These are phyloP conservation scores for Scomber scombrus DNA, from an alignment of 2,113 vertebrate species.

Conservation along the genomic window DNA sequence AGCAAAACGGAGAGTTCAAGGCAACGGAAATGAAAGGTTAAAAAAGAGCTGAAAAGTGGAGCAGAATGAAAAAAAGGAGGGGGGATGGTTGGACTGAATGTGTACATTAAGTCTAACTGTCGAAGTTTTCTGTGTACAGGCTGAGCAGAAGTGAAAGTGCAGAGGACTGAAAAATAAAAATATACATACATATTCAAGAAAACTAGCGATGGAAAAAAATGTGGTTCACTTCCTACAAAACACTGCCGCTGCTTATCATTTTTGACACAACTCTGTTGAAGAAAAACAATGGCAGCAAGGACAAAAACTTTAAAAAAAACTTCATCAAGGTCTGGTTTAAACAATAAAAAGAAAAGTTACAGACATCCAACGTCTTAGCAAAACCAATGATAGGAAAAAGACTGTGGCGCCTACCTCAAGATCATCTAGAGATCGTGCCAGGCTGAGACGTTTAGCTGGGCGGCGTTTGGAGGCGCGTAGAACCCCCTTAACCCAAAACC, in stretches of 20 bases:
- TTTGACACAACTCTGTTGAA: neutral
- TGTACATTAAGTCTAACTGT: conserved; percentile 16
- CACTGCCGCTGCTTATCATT: neutral
- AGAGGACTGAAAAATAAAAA: neutral
- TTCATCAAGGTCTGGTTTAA: too few relatives aligned
- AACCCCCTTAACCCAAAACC: conserved; percentile 83
- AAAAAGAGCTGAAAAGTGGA: conserved; percentile 38
- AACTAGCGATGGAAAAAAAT: neutral
- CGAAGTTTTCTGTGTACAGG: conserved; percentile 5
- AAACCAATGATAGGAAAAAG: neutral
- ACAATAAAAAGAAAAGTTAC: neutral
- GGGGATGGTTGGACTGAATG: conserved; percentile 17
- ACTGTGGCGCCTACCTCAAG: conserved; percentile 87
- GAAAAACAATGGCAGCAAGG: neutral
- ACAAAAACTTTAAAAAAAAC: too few relatives aligned
- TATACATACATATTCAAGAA: neutral
- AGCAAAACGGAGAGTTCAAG: conserved; percentile 67
- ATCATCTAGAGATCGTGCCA: conserved; percentile 94
- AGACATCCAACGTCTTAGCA: neutral
- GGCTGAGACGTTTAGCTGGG: conserved; percentile 89
- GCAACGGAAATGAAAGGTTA: conserved; percentile 72
- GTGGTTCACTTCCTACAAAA: neutral
- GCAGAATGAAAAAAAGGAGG: conserved; percentile 18
- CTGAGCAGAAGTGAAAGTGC: conserved; percentile 6
- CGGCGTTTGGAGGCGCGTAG: conserved; percentile 87